Evolutionary conservation across 1,140 invertebrate genomes (phyloP).

Genomic region (Leptopilina clavipes): DNA sequence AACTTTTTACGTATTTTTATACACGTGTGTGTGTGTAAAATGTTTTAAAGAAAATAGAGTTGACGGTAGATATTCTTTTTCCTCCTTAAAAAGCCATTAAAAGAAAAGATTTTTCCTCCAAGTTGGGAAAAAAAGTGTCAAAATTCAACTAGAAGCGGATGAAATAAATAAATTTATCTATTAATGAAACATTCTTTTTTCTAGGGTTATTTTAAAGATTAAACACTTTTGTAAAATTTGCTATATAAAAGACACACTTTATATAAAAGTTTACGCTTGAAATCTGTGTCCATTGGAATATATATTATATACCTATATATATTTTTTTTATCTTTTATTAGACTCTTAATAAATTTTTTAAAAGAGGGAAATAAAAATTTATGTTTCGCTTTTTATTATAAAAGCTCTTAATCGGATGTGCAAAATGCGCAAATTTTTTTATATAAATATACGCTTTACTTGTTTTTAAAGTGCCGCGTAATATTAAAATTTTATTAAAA

Average conservation of each 20-base stretch:
- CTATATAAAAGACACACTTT: background rate
- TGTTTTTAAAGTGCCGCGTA: background rate
- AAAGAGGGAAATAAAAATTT: background rate
- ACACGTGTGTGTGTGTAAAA: background rate
- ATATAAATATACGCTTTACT: background rate
- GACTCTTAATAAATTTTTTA: background rate
- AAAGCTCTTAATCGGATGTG: background rate
- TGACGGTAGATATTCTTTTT: background rate
- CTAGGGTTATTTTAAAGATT: too few species aligned
- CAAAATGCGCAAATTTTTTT: background rate
- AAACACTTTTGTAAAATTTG: too few species aligned
- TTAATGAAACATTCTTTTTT: too few species aligned
- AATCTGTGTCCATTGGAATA: background rate
- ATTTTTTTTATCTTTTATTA: background rate
- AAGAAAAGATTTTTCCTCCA: too few species aligned
- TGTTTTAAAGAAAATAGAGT: background rate
- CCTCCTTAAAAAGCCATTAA: background rate
- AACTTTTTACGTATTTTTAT: conserved; percentile 1
- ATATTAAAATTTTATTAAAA: too few species aligned
- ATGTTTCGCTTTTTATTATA: background rate
- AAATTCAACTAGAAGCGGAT: too few species aligned
- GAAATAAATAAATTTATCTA: too few species aligned
- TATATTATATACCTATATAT: too few species aligned
- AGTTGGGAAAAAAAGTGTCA: too few species aligned
- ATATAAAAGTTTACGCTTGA: background rate